Percentiles rank a stretch among this genome's conserved stretches.
These are phyloP conservation scores for Mobula hypostoma DNA, from an alignment of 2,113 vertebrate species.

Conservation along the genomic window DNA sequence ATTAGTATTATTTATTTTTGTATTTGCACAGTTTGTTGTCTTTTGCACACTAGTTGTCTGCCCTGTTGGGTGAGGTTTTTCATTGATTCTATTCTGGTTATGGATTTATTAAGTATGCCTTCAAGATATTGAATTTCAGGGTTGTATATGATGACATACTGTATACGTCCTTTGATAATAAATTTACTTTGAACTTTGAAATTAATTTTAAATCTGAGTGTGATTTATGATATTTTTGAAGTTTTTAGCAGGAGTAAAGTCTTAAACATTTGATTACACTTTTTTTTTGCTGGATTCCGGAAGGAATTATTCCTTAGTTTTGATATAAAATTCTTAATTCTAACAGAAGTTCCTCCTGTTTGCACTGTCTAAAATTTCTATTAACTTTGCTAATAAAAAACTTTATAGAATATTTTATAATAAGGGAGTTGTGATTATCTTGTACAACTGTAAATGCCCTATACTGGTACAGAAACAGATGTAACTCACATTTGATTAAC, in stretches of 20 bases:
- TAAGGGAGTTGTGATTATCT: constrained; percentile 11
- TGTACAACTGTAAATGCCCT: not conserved
- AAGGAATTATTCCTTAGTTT: not conserved
- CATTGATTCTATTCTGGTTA: too few relatives aligned
- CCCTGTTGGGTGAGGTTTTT: too few relatives aligned
- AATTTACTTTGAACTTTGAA: too few relatives aligned
- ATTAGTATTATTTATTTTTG: too few relatives aligned
- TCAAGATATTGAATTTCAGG: too few relatives aligned
- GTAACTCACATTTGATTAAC: not conserved
- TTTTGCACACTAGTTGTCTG: too few relatives aligned
- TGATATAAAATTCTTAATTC: not conserved
- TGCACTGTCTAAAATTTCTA: not conserved
- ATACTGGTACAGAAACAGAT: not conserved
- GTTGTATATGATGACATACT: too few relatives aligned
- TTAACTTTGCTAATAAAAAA: not conserved
- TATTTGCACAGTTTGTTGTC: too few relatives aligned
- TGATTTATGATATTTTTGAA: not conserved
- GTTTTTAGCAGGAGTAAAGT: not conserved
- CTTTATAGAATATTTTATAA: not conserved
- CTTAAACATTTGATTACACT: not conserved
- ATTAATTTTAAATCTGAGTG: too few relatives aligned
- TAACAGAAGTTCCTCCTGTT: not conserved
- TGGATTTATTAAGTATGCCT: too few relatives aligned
- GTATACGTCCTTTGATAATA: too few relatives aligned
- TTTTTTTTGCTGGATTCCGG: not conserved